phyloP scores from a whole-genome alignment of 2,113 vertebrate genomes.

The Ifrita kowaldi region DNA sequence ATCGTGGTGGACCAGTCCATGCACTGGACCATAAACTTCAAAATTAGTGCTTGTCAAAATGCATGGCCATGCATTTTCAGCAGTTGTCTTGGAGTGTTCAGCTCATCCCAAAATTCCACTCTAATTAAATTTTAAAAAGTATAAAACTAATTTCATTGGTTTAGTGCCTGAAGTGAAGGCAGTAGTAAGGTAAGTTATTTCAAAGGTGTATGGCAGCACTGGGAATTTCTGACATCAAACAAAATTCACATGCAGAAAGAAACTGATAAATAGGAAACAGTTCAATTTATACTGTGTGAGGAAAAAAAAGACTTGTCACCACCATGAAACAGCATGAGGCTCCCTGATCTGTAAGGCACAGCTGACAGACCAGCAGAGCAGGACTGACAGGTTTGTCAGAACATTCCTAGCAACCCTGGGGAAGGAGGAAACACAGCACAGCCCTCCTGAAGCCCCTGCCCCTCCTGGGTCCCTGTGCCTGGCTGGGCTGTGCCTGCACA shows the following conservation, averaged over 20 bases:
- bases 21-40: neutral
- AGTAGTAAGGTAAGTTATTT: neutral
- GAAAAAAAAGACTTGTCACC: neutral
- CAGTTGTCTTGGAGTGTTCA: fast-evolving
- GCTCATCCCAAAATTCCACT: neutral
- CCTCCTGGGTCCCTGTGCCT: neutral
- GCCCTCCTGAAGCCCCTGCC: neutral
- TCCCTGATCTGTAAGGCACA: neutral
- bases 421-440: neutral
- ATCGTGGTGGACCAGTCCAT: neutral
- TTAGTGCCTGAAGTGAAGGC: neutral
- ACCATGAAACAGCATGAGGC: neutral
- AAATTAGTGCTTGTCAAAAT: neutral
- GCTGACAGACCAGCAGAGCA: neutral
- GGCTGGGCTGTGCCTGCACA: neutral
- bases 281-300: neutral
- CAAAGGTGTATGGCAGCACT: neutral
- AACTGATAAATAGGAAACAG: neutral
- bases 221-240: neutral
- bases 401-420: neutral
- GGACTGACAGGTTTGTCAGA: neutral
- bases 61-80: fast-evolving
- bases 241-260: neutral
- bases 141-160: neutral
- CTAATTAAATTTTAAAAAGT: too few species aligned